Percentiles rank a stretch among this genome's conserved stretches.
Evolutionary conservation across 2,797 vertebrate species (phyloP).

Genomic region (Parambassis ranga): DNA sequence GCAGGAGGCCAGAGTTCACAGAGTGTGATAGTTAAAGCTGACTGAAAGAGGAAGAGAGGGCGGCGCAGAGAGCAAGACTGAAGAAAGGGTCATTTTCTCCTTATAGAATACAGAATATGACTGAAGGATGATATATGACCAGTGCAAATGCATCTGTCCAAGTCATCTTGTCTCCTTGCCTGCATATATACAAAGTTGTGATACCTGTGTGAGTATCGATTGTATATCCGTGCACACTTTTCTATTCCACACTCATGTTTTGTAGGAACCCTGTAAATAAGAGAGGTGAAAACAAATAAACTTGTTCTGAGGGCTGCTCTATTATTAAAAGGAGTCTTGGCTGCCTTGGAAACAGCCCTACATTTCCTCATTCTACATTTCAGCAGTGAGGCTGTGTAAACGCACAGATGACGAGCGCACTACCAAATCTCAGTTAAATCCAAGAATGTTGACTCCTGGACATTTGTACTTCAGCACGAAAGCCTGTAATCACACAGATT

Average conservation of each 20-base stretch:
- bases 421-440: not conserved
- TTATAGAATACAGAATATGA: no score
- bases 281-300: conserved; percentile 5
- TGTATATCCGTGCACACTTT: no score
- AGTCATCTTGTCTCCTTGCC: no score
- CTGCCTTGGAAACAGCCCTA: not conserved
- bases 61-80: not conserved
- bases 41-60: conserved; percentile 9
- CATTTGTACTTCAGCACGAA: conserved; percentile 27
- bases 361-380: conserved; percentile 17
- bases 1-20: conserved; percentile 45
- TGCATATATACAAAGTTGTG: no score
- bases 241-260: no score
- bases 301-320: not conserved
- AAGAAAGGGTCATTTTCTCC: not conserved
- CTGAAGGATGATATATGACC: no score
- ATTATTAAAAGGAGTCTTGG: conserved; percentile 38
- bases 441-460: conserved; percentile 24
- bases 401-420: conserved; percentile 6
- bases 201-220: no score
- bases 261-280: no score
- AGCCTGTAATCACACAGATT: conserved; percentile 48
- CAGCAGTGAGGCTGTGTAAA: conserved; percentile 6
- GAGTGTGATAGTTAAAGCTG: conserved; percentile 14
- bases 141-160: no score